Base-by-base conservation (phyloP, 2,888 invertebrate species). In the Dasysyrphus albostriatus region DNA sequence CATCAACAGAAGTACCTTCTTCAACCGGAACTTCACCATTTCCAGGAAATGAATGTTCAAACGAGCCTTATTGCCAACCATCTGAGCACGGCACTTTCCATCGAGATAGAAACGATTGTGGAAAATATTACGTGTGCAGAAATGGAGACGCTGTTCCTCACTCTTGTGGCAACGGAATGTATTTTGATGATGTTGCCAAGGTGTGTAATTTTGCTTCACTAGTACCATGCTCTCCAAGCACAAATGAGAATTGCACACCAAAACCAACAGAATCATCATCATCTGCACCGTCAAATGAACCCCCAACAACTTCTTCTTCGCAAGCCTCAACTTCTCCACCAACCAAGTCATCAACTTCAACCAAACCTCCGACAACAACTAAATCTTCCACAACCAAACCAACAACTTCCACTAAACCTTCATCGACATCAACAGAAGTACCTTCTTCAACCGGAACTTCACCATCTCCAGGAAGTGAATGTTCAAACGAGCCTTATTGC, bases 91-190 rank as follows among this genome's bases (percentile, higher is more conserved):
- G 39, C 4, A 61, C 61, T 1, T 14, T 49, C 24, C 67, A 67
- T 37, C 73, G 74, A 8, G 73, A 80, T 29, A 37, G 8, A 10
- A 51, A 29, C 5, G 49, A 67, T n/a, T 75, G 69, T 14, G 24
- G 16, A 4, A 67, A 75, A 19, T 75, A 58, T 24, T 61, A 81
- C 5, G 24, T 75, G 5, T 75, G 74, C 32, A n/a, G 19, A n/a
- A 63, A 58, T 47, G 73, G 73, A n/a, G 34, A 8, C 3, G 32
- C 47, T 12, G n/a, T 34, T 3, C 5, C 47, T 8, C 12, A 32
- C 2, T 7, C 5, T 1, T 73, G 73, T 3, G 14, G 16, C 0
- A 3, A 4, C 0, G 80, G 67, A 9, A 39, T 37, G 29, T 49
- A 42, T n/a, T 80, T 80, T 14, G 80, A 80, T 47, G 44, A 58